Percentiles rank a stretch among this genome's conserved stretches.
Conservation (phyloP, 1,140 invertebrate genomes). For the Drosophila mayri region DNA sequence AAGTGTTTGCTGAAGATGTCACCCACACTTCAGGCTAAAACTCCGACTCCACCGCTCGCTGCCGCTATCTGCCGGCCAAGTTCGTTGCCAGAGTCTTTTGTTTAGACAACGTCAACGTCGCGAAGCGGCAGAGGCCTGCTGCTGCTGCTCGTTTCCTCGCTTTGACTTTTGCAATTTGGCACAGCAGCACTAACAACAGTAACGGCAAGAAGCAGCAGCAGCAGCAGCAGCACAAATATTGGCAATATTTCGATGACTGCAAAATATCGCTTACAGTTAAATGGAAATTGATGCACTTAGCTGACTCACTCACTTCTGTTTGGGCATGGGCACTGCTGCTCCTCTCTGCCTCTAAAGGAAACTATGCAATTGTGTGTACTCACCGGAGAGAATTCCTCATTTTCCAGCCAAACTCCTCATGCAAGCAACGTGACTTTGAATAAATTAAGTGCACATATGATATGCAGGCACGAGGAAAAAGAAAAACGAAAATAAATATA, state of each 20-base stretch:
- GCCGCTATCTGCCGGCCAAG: constrained; percentile 45
- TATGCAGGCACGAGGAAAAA: constrained; percentile 50
- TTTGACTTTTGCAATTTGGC: constrained; percentile 82
- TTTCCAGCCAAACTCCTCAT: constrained; percentile 38
- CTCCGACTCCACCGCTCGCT: constrained; percentile 13
- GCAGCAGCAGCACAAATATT: constrained; percentile 56
- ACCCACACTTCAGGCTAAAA: constrained; percentile 73
- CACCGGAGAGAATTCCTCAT: constrained; percentile 48
- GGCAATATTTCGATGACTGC: constrained; percentile 69
- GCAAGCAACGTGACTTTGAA: constrained; percentile 77
- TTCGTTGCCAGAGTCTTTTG: constrained; percentile 81
- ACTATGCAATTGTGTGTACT: constrained; percentile 43
- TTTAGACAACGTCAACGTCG: constrained; percentile 71
- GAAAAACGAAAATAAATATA: background rate
- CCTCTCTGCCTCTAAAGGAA: constrained; percentile 31
- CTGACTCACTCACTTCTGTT: constrained; percentile 81
- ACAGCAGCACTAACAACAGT: constrained; percentile 64
- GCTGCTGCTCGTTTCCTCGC: constrained; percentile 40
- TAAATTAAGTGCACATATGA: constrained; percentile 76
- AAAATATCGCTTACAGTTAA: constrained; percentile 83
- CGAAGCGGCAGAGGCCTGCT: constrained; percentile 34
- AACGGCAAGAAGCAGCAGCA: constrained; percentile 46
- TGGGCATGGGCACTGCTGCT: constrained; percentile 41
- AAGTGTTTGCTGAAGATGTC: constrained; percentile 83
- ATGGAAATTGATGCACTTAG: constrained; percentile 84